Conservation (phyloP, 92 coral and sea anemone genomes). For the Blastomussa wellsi region DNA sequence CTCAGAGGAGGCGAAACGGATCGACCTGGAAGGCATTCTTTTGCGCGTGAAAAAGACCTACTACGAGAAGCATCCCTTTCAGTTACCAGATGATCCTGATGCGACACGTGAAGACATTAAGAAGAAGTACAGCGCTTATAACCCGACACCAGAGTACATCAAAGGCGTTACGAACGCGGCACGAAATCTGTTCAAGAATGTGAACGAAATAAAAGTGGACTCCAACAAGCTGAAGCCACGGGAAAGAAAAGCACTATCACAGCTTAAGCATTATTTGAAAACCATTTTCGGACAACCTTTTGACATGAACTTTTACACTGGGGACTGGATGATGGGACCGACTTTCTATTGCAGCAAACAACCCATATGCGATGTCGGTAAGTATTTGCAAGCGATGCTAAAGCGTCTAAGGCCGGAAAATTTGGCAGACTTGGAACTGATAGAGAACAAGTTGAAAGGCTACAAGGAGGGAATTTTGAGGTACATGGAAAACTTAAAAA, state of each 20-base stretch:
- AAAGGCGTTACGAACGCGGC: slow-evolving; percentile 81
- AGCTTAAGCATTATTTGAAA: slow-evolving; percentile 79
- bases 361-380: slow-evolving; percentile 65
- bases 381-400: slow-evolving; percentile 57
- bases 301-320: slow-evolving; percentile 86
- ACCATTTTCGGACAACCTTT: slow-evolving; percentile 89
- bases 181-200: slow-evolving; percentile 52
- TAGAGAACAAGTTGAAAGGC: slow-evolving; percentile 54
- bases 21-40: slow-evolving; percentile 63
- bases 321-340: slow-evolving; percentile 97
- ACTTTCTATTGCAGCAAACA: slow-evolving; percentile 75
- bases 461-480: slow-evolving; percentile 55
- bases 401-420: slow-evolving; percentile 51
- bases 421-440: slow-evolving; percentile 46
- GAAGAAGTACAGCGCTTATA: slow-evolving; percentile 62
- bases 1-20: slow-evolving; percentile 72
- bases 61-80: slow-evolving; percentile 61
- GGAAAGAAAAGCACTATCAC: slow-evolving; percentile 76
- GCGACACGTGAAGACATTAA: slow-evolving; percentile 39
- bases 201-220: slow-evolving; percentile 51
- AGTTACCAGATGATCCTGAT: slow-evolving; percentile 58
- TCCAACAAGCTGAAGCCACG: slow-evolving; percentile 69
- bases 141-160: slow-evolving; percentile 69
- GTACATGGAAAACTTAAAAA: slow-evolving; percentile 79
- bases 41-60: slow-evolving; percentile 56